Conservation (phyloP, 2,888 invertebrate genomes). For the Spicauda simplicius region DNA sequence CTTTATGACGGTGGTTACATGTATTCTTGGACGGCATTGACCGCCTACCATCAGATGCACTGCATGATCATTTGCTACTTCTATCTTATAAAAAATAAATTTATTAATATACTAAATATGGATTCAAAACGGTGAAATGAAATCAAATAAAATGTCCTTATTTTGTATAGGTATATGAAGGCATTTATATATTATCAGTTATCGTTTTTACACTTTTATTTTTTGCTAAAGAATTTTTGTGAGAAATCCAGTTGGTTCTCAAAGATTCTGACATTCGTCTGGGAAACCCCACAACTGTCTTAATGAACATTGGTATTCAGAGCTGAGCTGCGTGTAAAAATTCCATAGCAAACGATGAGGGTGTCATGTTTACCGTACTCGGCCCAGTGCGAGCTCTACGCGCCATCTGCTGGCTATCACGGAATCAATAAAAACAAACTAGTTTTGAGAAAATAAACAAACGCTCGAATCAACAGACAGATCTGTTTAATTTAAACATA, state of each 20-base stretch:
- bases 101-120: too few species aligned
- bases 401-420: conserved; percentile 81
- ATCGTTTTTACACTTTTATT: too few species aligned
- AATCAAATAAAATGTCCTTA: too few species aligned
- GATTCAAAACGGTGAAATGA: too few species aligned
- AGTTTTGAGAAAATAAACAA: conserved; percentile 74
- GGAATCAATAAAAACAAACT: conserved; percentile 78
- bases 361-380: conserved; percentile 68
- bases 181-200: too few species aligned
- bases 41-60: too few species aligned
- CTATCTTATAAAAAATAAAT: too few species aligned
- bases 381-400: conserved; percentile 61
- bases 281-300: conserved; percentile 64
- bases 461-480: conserved; percentile 64
- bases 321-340: conserved; percentile 67
- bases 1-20: too few species aligned
- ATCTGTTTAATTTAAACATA: conserved; percentile 57
- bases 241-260: background rate
- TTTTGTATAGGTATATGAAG: too few species aligned
- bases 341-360: conserved; percentile 66
- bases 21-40: too few species aligned
- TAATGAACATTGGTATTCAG: conserved; percentile 63
- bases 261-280: conserved; percentile 7
- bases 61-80: too few species aligned
- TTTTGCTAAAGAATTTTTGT: background rate